Evolutionary conservation across 2,888 invertebrate genomes (phyloP), one percentile per base, ranked within the genome.

Genomic region (Pinctada fucata): DNA sequence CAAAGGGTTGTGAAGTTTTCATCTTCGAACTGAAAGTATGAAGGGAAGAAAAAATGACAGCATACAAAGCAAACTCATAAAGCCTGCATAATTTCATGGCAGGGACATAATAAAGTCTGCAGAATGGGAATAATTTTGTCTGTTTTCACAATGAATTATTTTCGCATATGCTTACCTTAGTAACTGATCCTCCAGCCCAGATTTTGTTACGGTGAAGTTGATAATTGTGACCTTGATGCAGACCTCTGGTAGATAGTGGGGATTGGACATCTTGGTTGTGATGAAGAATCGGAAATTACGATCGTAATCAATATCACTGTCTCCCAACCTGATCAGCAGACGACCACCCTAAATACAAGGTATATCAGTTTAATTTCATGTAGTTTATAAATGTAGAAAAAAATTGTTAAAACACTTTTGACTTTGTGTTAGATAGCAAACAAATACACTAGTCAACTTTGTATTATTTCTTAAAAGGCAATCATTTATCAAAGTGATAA

Each of bases 171-270:
- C 79, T 80, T 83, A 91, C 91, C 92, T 89, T 5, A 93, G 86
- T 70, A 93, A 81, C 86, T 93, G 93, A 81, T 93, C 92, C 82
- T 93, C 93, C 69, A 93, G 87, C 3, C 92, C 93, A 47, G 88
- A 87, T 79, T 89, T 89, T 58, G 93, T 93, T 68, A 93, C 93
- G 47, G 92, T 92, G 82, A 93, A 93, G 89, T 93, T 93, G 83
- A 93, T 93, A 84, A 93, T 92, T 81, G 93, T 92, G 75, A 93
- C 93, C 83, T 93, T 92, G 82, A 92, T 93, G 84, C 92, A 93
- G 45, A 92, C 91, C 81, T 93, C 93, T 1, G 93, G 93, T 81
- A 93, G 87, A 82, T 93, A 93, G 79, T 93, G 92, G 13, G 93
- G 93, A 82, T 93, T 93, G 49, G 92, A 84, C 88, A 93, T 88